Evolutionary conservation across 1,140 invertebrate genomes (phyloP), one percentile per base, ranked within the genome.

Genomic region (Diorhabda sublineata): DNA sequence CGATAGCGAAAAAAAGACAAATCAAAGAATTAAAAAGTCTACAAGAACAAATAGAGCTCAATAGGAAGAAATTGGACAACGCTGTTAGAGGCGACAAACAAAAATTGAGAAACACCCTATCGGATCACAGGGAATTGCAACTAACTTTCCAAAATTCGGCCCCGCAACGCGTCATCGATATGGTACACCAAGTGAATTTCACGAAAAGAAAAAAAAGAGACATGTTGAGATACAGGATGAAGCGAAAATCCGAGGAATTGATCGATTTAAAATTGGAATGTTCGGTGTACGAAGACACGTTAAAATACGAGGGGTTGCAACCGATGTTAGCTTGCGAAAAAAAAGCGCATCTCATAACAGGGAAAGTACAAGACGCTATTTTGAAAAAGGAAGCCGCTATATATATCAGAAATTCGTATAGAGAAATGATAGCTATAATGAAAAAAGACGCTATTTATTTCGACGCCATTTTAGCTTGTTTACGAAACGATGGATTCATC

Each of bases 381-480:
- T 82, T 87, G 5, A 87, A 87, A 73, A 83, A 85, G 72, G 86
- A 87, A 66, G 84, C 86, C 0, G 88, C 87, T 1, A 80, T 85
- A 63, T 83, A 84, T 7, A 86, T 89, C 67, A 80, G 82, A 63
- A 80, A 83, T 45, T 87, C 86, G 68, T 89, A 88, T 66, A 81
- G 80, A 66, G 82, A 83, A 69, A 87, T 89, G 71, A 73, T 87
- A 45, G 81, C 84, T 47, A 86, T 87, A 41, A 79, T 89, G 41
- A 87, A 85, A 77, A 86, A 88, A 87, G 88, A 89, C 75, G 81
- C 85, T 0, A 80, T 85, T 26, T 87, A 87, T 70, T 88, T 86
- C 73, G 85, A 87, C 47, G 83, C 82, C 0, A 82, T 89, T 9
- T 75, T 89, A 67, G 82, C 84, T 52, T 81, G 82, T 0, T 74